Conservation (phyloP, 1,140 invertebrate species). For the Hycleus cichorii region DNA sequence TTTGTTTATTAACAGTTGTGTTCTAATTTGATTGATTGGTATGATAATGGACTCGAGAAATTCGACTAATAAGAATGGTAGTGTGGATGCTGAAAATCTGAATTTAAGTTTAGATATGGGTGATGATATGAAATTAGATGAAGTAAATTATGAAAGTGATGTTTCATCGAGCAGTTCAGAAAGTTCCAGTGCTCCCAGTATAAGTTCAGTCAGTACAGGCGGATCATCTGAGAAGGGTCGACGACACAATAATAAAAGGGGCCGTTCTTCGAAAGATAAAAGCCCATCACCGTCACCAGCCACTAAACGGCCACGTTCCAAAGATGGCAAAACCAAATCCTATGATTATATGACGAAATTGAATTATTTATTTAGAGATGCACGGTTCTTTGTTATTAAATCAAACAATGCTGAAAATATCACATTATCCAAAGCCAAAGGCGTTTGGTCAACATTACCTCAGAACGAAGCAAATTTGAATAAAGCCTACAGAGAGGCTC, state of each 20-base stretch:
- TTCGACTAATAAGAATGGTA: slow-evolving; percentile 34
- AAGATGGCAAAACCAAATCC: slow-evolving; percentile 54
- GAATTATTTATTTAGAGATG: slow-evolving; percentile 91
- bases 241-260: neutral
- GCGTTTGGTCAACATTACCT: slow-evolving; percentile 95
- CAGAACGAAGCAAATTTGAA: slow-evolving; percentile 96
- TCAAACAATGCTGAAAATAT: slow-evolving; percentile 98
- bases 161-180: slow-evolving; percentile 63
- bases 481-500: slow-evolving; percentile 83
- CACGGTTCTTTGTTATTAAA: slow-evolving; percentile 95
- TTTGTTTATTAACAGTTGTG: too few species aligned
- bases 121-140: slow-evolving; percentile 40
- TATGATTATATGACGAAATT: slow-evolving; percentile 84
- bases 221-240: slow-evolving; percentile 50
- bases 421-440: slow-evolving; percentile 86
- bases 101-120: slow-evolving; percentile 39
- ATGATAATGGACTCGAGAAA: slow-evolving; percentile 36
- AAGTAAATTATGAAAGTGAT: slow-evolving; percentile 61
- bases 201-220: slow-evolving; percentile 60
- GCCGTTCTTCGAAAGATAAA: slow-evolving; percentile 41
- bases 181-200: slow-evolving; percentile 61
- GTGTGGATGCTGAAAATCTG: slow-evolving; percentile 38
- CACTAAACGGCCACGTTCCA: slow-evolving; percentile 45
- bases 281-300: slow-evolving; percentile 45
- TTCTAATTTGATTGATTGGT: neutral